These are phyloP conservation scores for Miniopterus natalensis DNA, from an alignment of 2,113 vertebrate genomes.

Conservation along the genomic window DNA sequence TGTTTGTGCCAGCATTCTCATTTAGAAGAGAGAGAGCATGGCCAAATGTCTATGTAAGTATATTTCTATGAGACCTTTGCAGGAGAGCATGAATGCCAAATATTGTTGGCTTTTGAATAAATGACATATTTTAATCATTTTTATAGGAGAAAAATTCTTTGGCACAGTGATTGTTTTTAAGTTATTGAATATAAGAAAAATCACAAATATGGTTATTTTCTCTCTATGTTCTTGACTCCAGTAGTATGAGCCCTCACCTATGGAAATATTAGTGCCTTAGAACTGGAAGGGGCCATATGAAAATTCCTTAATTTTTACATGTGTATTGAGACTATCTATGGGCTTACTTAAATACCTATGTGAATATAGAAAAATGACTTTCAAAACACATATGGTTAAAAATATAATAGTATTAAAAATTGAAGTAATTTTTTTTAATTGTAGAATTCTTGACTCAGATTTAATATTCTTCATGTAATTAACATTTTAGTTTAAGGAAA, in stretches of 20 bases:
- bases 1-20: conserved; percentile 34
- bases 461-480: neutral
- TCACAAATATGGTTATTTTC: neutral
- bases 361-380: neutral
- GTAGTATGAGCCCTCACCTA: neutral
- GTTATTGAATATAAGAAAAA: conserved; percentile 16
- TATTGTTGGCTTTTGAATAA: conserved; percentile 54
- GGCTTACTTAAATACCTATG: neutral
- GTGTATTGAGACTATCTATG: neutral
- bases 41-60: conserved; percentile 6
- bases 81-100: conserved; percentile 35
- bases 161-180: neutral
- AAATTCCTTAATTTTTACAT: conserved; percentile 14
- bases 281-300: neutral
- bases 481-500: neutral
- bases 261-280: neutral
- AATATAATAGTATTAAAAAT: neutral
- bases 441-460: neutral
- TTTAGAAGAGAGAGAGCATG: neutral
- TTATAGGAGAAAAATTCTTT: conserved; percentile 11
- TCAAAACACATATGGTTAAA: neutral
- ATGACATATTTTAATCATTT: conserved; percentile 55
- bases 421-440: neutral
- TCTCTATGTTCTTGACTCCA: neutral
- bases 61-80: conserved; percentile 50